Base-by-base conservation (phyloP, 1,140 invertebrate species). In the Zelostemma sp. region DNA sequence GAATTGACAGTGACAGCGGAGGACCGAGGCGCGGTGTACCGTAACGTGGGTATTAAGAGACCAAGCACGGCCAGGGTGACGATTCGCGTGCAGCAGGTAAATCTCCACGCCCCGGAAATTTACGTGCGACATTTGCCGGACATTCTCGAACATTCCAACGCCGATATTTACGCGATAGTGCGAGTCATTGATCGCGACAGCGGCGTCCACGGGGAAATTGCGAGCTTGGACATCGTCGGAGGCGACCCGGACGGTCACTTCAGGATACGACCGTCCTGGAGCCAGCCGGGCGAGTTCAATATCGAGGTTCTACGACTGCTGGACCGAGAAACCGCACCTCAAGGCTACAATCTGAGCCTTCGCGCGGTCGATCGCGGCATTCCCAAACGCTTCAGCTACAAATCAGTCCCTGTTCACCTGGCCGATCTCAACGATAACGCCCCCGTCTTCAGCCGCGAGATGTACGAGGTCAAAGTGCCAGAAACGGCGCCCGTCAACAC, bases 161-260 rank as follows among this genome's bases (percentile, higher is more conserved):
- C 92, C 0, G 90, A 95, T 74, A 93, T 96, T 50, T 97, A 96
- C 79, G 96, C 96, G 0, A 95, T 98, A 35, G 90, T 98, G 1
- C 89, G 89, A 14, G 93, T 97, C 0, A 88, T 88, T 9, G 96
- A 98, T 78, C 86, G 88, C 12, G 97, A 99, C 81, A 83, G 85
- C 25, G 96, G 95, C 0, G 86, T 90, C 1, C 93, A 95, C 80
- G 97, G 96, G 0, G 86, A 93, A 72, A 93, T 98, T 21, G 89
- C 89, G 8, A 88, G 87, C 38, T 85, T 98, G n/a, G 91, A 94
- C 68, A 97, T 98, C 57, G 90, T 95, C 3, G 92, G 93, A 43
- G 95, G 95, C 0, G 95, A 97, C 82, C 91, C 93, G 0, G 91
- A 95, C 72, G 93, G 93, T 0, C 91, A 95, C 81, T 97, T 97